phyloP scores from a whole-genome alignment of 2,888 invertebrate genomes.

The Apodemia zela region DNA sequence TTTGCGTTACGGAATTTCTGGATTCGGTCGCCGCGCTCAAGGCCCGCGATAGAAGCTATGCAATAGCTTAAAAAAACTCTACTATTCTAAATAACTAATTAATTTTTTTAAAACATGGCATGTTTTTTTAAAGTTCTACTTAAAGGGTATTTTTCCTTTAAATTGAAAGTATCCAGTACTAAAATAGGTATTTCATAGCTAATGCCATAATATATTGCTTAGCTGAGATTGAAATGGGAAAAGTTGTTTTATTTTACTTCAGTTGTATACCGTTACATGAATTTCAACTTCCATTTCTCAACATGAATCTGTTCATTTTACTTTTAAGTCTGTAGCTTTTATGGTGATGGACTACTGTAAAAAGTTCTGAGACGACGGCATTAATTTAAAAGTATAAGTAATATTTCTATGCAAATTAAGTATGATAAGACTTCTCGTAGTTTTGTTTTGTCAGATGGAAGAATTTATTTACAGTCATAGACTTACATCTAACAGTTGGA shows the following conservation, averaged over 20 bases:
- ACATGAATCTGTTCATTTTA: slow-evolving; percentile 16
- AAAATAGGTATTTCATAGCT: neutral
- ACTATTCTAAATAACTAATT: too few species aligned
- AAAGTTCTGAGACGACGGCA: slow-evolving; percentile 15
- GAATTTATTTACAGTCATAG: too few species aligned
- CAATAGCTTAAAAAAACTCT: too few species aligned
- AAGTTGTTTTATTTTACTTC: slow-evolving; percentile 13
- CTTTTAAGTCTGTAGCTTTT: slow-evolving; percentile 3
- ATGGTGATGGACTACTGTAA: slow-evolving; percentile 15
- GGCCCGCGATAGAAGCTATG: too few species aligned
- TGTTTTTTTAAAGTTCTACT: too few species aligned
- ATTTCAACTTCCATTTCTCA: slow-evolving; percentile 14
- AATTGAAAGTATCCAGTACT: neutral
- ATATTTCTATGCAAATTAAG: slow-evolving; percentile 13
- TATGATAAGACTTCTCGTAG: neutral
- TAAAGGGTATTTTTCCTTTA: too few species aligned
- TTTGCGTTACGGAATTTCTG: too few species aligned
- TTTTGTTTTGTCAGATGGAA: neutral
- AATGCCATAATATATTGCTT: neutral
- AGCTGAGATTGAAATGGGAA: neutral
- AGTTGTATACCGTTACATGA: slow-evolving; percentile 6
- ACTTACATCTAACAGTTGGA: neutral
- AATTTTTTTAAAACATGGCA: too few species aligned
- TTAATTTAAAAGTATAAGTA: neutral
- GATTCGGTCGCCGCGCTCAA: too few species aligned